Evolutionary conservation across 2,113 vertebrate species (phyloP), one percentile per base, ranked within the genome.

Genomic region (Scatophagus argus): DNA sequence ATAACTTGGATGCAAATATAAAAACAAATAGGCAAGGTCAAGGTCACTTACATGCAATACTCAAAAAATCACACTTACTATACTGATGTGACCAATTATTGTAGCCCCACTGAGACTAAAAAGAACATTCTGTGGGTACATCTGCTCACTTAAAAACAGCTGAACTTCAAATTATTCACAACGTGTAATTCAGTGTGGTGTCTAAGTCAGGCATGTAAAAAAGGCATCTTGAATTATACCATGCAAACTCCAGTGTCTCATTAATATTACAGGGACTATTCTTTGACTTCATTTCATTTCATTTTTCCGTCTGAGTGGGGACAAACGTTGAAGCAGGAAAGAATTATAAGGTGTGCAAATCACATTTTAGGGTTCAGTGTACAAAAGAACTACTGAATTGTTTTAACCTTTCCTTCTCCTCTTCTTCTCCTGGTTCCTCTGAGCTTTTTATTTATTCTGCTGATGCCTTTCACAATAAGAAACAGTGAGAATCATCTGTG

Each of bases 311-410:
- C 87, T 91, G 87, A 91, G 87, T 39, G 75, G 78, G 90, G 86
- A 91, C 85, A 90, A 90, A 89, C 79, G 88, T 88, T 81, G 90
- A 87, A 91, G 89, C 86, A 85, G 88, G 81, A 81, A 91, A 85
- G 89, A 92, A 92, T 94, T 93, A 91, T 87, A 92, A 89, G 90
- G 91, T 93, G 91, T 92, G 90, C 87, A 93, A 93, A 94, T 93
- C 91, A 93, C 91, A 92, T 94, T 94, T 93, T 92, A 88, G 87
- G 92, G 89, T 93, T 93, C 88, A 91, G 74, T 83, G 79, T 92
- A 91, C 90, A 88, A 86, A 88, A 88, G 85, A 87, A 77, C 66
- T 74, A 63, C 60, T 71, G 71, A 85, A 90, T 89, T 87, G 77
- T 88, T 87, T 92, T 76, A 87, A 82, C 81, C 58, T 85, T 77